phyloP scores from a whole-genome alignment of 2,888 invertebrate genomes.

The Scrobipalpa atriplicella region DNA sequence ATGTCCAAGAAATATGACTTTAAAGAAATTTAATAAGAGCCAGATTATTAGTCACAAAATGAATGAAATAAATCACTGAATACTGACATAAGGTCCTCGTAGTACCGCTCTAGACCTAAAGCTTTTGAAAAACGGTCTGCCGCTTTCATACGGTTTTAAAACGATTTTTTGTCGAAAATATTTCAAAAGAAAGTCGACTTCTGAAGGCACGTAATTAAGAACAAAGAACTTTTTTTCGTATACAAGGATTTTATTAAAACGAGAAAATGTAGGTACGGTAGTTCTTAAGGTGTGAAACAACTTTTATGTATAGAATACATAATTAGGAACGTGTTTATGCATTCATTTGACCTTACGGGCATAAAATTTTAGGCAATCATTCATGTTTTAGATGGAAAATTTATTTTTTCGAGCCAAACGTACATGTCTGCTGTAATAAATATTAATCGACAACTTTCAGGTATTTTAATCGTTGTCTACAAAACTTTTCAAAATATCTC shows the following conservation, averaged over 20 bases:
- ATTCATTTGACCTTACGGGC: too few relatives aligned
- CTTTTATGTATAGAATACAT: not conserved
- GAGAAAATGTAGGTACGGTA: not conserved
- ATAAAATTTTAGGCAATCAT: too few relatives aligned
- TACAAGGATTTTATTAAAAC: not conserved
- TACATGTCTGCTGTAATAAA: too few relatives aligned
- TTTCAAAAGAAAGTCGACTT: slow-evolving; percentile 4
- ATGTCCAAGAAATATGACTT: too few relatives aligned
- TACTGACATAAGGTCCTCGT: not conserved
- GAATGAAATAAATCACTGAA: not conserved
- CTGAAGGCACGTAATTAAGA: not conserved
- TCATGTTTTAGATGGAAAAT: too few relatives aligned
- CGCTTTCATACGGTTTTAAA: slow-evolving; percentile 7
- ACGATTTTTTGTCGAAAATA: not conserved
- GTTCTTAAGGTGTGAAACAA: not conserved
- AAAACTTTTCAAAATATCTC: too few relatives aligned
- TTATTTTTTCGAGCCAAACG: too few relatives aligned
- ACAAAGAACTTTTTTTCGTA: not conserved
- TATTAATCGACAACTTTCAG: too few relatives aligned
- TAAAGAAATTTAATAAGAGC: not conserved
- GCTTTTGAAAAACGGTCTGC: not conserved
- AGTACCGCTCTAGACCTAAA: not conserved
- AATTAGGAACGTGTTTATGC: not conserved
- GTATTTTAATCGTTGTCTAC: too few relatives aligned
- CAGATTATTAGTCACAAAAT: not conserved